phyloP scores from a whole-genome alignment of 2,888 invertebrate genomes.

The Carpatolechia fugitivella region DNA sequence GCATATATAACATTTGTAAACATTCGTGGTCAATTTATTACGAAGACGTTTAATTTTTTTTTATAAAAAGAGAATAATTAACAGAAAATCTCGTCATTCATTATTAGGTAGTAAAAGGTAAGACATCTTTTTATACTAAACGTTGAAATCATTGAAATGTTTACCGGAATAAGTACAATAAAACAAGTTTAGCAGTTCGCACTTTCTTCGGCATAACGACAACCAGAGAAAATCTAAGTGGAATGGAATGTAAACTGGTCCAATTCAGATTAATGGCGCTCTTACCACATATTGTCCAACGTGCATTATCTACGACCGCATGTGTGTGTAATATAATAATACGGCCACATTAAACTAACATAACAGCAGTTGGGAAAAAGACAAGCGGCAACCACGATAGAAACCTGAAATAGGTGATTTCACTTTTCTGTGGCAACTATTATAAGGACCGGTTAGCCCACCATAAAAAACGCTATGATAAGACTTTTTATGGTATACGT shows the following conservation, averaged over 20 bases:
- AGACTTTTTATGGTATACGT: no score
- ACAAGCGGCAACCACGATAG: neutral
- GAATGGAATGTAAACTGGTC: neutral
- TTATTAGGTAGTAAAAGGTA: no score
- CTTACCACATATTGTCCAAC: neutral
- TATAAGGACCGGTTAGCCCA: neutral
- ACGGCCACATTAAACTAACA: neutral
- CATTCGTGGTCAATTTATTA: no score
- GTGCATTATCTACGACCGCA: neutral
- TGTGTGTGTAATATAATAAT: neutral
- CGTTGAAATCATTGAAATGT: no score
- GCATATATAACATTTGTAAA: no score
- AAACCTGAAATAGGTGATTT: conserved; percentile 8
- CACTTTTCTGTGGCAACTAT: conserved; percentile 6
- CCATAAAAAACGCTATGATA: neutral
- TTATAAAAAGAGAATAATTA: no score
- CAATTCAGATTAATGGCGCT: neutral
- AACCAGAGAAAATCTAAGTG: neutral
- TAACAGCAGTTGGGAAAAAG: neutral
- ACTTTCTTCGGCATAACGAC: no score
- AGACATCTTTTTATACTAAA: no score
- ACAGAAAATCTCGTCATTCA: no score
- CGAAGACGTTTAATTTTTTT: no score
- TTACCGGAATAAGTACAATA: no score
- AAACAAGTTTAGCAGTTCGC: no score